Evolutionary conservation across 2,888 invertebrate species (phyloP), one percentile per base, ranked within the genome.

Genomic region (Latrodectus hesperus): DNA sequence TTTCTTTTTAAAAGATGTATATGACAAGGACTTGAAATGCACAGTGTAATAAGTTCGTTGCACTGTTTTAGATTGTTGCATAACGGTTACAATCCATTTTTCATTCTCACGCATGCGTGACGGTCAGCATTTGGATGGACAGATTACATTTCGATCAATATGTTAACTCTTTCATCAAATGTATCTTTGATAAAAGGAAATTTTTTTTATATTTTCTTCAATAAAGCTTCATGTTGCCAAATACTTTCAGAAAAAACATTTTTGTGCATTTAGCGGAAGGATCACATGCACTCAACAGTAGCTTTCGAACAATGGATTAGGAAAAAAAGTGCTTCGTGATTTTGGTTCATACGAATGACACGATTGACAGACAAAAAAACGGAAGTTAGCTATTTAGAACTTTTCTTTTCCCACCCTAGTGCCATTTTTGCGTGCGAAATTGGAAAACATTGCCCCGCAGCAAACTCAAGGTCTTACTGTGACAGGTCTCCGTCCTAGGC

Each of bases 341-440:
- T 52, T 22, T 6, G 60, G 65, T 55, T 70, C 68, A 53, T 82
- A 75, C 65, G 51, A 60, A 82, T 22, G 26, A 53, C 75, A 75
- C 82, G 75, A 68, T 67, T 64, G 49, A 17, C 82, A 68, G 22
- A 14, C 73, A 53, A 70, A 81, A 68, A 75, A 82, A 82, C 82
- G 82, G 82, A 82, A 75, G 82, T 82, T 73, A 68, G 68, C 72
- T 26, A 73, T 65, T 81, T 71, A 71, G 60, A 51, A 53, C 81
- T 38, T 12, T 16, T n/a, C n/a, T n/a, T 60, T 60, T 60, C 60
- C 38, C 16, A n/a, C 73, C 14, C 53, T 17, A n/a, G 38, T 74
- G 74, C 76, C 60, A 83, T 83, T 83, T 76, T 83, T 52, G 76
- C 76, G 76, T 83, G 76, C 75, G 17, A 22, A 38, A 71, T 60